A percentile compares a stretch with the other conserved stretches of the same genome.
phyloP scores from a whole-genome alignment of 2,888 invertebrate species.

The Drepanosiphum platanoidis region DNA sequence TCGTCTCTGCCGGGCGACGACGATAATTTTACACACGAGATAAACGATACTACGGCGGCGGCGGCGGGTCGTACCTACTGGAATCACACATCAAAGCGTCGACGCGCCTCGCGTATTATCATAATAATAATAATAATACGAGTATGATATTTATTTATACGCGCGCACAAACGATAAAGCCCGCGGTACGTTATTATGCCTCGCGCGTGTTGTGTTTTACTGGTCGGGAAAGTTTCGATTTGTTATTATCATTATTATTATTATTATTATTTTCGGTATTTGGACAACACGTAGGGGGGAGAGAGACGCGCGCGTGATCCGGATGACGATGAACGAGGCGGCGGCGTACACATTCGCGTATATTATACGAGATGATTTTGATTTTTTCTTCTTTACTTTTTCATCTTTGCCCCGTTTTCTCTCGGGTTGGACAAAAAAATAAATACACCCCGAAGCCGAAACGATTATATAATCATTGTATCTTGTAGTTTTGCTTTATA shows the following conservation, averaged over 20 bases:
- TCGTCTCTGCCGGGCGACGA: no score
- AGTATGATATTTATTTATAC: not conserved
- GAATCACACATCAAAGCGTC: not conserved
- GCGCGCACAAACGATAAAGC: not conserved
- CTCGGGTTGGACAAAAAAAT: no score
- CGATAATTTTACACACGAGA: not conserved
- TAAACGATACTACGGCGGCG: not conserved
- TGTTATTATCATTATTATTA: constrained; percentile 4
- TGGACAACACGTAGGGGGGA: not conserved
- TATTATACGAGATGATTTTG: no score
- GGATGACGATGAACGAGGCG: not conserved
- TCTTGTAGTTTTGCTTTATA: no score
- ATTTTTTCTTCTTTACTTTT: no score
- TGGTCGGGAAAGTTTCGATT: not conserved
- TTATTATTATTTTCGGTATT: constrained; percentile 1
- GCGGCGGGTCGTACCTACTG: constrained; percentile 4
- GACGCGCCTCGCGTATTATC: not conserved
- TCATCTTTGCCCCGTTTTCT: no score
- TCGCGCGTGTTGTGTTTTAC: not conserved
- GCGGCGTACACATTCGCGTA: not conserved
- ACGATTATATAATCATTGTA: no score
- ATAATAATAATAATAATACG: not conserved
- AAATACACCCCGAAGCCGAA: no score
- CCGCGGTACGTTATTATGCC: not conserved
- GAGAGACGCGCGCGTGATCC: not conserved